A percentile compares a stretch with the other conserved stretches of the same genome.
Evolutionary conservation across 2,797 vertebrate species (phyloP).

Genomic region (Synanceia verrucosa): DNA sequence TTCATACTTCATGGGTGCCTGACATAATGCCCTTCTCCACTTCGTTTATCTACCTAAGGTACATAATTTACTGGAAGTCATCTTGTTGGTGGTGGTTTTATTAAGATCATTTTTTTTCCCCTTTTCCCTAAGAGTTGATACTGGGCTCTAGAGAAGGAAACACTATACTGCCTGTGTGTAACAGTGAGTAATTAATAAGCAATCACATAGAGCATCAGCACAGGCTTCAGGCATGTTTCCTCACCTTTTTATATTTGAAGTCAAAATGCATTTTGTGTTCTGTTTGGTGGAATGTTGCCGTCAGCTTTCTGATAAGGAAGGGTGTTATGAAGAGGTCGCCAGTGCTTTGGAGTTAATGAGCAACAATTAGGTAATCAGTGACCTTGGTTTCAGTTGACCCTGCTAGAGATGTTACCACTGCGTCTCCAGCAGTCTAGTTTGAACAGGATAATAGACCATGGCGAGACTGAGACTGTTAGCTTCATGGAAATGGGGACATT

Average conservation of each 20-base stretch:
- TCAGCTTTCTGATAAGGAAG: conserved; percentile 17
- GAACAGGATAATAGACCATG: conserved; percentile 42
- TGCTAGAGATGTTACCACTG: conserved; percentile 11
- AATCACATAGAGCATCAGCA: background rate
- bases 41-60: background rate
- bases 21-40: background rate
- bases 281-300: background rate
- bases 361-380: conserved; percentile 72
- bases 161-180: background rate
- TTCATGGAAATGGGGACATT: conserved; percentile 47
- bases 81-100: background rate
- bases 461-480: conserved; percentile 23
- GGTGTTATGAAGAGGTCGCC: conserved; percentile 36
- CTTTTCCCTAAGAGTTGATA: background rate
- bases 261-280: background rate
- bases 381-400: conserved; percentile 38
- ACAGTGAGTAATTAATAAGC: background rate
- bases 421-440: conserved; percentile 39
- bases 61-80: background rate
- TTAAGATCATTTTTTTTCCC: background rate
- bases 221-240: background rate
- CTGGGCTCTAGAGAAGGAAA: background rate
- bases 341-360: conserved; percentile 64
- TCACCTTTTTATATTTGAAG: background rate
- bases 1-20: background rate